These are phyloP conservation scores for Pemphigus obesinymphae DNA, from an alignment of 1,140 invertebrate genomes.

Conservation along the genomic window DNA sequence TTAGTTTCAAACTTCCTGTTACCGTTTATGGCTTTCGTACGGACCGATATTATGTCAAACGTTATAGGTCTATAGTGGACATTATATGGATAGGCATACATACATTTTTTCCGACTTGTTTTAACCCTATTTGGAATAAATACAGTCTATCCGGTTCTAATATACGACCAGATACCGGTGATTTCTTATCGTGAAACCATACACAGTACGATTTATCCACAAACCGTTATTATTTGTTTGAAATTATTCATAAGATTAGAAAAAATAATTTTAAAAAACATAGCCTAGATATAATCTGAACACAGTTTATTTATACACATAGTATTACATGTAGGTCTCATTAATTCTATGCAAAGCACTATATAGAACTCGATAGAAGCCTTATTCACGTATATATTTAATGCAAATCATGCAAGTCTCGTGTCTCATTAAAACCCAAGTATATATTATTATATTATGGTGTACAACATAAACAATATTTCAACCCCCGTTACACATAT, in stretches of 20 bases:
- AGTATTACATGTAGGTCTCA: too few species aligned
- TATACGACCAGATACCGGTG: not conserved
- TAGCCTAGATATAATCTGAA: too few species aligned
- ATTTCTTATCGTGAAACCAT: not conserved
- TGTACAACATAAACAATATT: too few species aligned
- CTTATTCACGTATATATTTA: too few species aligned
- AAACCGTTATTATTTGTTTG: not conserved
- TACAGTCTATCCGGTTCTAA: not conserved
- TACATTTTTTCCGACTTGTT: not conserved
- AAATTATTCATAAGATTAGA: not conserved
- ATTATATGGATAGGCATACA: not conserved
- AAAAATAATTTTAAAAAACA: not conserved
- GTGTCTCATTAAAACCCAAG: too few species aligned
- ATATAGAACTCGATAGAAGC: too few species aligned
- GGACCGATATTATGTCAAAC: not conserved
- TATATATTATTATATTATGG: too few species aligned
- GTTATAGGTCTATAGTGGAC: not conserved
- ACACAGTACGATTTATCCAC: not conserved
- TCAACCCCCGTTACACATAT: too few species aligned
- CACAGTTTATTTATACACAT: too few species aligned
- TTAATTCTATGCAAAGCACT: too few species aligned
- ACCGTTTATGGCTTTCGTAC: not conserved
- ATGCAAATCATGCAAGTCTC: too few species aligned
- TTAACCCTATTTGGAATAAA: constrained; percentile 8
- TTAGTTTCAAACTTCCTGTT: not conserved